A percentile compares a stretch with the other conserved stretches of the same genome.
Evolutionary conservation across 2,113 vertebrate genomes (phyloP).

Genomic region (Microtus ochrogaster): DNA sequence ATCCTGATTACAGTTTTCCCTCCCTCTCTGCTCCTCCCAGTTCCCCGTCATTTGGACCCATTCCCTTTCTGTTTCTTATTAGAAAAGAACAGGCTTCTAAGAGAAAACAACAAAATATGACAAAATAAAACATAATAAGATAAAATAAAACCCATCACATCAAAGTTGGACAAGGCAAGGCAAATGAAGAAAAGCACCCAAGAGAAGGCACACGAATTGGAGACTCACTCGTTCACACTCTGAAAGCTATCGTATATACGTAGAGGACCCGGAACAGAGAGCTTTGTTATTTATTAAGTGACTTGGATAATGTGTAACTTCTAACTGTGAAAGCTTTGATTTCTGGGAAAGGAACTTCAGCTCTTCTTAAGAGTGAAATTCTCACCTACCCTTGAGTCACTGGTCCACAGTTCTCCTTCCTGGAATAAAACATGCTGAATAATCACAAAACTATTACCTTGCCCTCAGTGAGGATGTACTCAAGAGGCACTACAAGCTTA

Average conservation of each 20-base stretch:
- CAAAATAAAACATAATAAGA: neutral
- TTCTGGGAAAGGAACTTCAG: neutral
- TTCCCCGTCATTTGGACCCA: neutral
- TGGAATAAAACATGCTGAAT: neutral
- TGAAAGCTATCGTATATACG: neutral
- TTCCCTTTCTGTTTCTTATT: neutral
- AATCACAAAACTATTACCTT: neutral
- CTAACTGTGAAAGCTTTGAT: neutral
- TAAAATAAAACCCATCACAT: neutral
- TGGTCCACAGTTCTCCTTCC: neutral
- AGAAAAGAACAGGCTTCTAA: neutral
- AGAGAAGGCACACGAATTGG: too few species aligned
- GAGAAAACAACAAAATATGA: neutral
- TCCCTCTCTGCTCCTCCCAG: neutral
- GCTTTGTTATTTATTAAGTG: neutral
- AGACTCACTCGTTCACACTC: neutral
- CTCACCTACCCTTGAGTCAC: neutral
- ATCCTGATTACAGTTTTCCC: neutral
- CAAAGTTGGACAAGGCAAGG: neutral
- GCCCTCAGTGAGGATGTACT: fast-evolving
- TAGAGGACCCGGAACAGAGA: too few species aligned
- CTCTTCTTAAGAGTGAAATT: neutral
- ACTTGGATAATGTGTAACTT: neutral
- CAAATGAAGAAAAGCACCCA: neutral
- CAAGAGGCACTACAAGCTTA: neutral